Conservation (phyloP, 2,113 vertebrate genomes). For the Tympanuchus pallidicinctus region DNA sequence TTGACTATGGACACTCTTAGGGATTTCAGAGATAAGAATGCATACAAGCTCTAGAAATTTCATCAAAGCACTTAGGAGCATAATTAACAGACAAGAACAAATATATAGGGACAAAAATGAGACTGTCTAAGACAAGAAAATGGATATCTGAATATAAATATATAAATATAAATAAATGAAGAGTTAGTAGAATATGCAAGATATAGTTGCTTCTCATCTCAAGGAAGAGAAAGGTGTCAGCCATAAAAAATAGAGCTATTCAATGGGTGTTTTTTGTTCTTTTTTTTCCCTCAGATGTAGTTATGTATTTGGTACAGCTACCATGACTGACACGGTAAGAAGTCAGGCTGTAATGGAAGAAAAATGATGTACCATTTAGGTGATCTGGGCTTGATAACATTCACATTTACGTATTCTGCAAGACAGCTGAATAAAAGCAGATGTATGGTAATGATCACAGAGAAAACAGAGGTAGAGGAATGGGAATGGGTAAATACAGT, state of each 20-base stretch:
- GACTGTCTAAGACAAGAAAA: not conserved
- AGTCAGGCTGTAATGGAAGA: not conserved
- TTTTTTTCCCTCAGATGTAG: not conserved
- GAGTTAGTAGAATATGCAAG: not conserved
- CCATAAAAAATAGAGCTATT: not conserved
- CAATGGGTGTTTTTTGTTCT: not conserved
- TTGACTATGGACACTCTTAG: not conserved
- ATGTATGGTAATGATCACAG: not conserved
- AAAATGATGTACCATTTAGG: not conserved
- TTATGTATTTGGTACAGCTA: not conserved
- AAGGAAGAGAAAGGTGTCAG: not conserved
- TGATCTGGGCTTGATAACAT: not conserved
- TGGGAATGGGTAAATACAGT: not conserved
- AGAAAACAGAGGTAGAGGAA: rapidly evolving
- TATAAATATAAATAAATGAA: not conserved
- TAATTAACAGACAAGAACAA: not conserved
- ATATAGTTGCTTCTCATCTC: not conserved
- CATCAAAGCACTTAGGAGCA: not conserved
- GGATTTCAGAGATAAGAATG: not conserved
- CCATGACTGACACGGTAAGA: not conserved
- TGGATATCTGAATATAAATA: too few species aligned
- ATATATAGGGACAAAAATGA: not conserved
- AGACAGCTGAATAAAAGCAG: not conserved
- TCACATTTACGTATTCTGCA: too few species aligned
- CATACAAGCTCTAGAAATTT: not conserved